Conservation (phyloP, 1,140 invertebrate species). For the Bombus consobrinus region DNA sequence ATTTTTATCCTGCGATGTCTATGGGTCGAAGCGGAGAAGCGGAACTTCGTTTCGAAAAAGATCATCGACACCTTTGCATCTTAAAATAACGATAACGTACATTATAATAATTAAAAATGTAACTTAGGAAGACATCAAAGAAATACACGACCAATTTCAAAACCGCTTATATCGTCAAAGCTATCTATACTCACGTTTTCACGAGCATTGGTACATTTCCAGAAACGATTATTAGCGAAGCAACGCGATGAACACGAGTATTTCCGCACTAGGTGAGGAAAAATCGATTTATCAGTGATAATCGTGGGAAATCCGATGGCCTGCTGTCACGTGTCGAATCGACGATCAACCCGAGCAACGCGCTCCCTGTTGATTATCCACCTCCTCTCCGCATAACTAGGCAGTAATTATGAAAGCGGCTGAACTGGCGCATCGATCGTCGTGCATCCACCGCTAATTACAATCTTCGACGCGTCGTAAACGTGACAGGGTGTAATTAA, state of each 20-base stretch:
- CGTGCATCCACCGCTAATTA: not conserved
- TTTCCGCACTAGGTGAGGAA: not conserved
- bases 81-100: not conserved
- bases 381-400: not conserved
- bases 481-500: not conserved
- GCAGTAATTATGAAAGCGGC: slow-evolving; percentile 1
- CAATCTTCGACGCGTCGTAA: slow-evolving; percentile 7
- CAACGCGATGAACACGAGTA: not conserved
- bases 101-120: no score
- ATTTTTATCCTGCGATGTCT: slow-evolving; percentile 49
- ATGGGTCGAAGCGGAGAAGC: not conserved
- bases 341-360: not conserved
- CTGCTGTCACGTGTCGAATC: not conserved
- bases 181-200: not conserved
- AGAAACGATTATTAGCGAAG: not conserved
- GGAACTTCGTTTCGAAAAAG: not conserved
- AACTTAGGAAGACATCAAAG: no score
- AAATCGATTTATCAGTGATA: not conserved
- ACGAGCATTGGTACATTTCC: no score
- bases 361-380: slow-evolving; percentile 5
- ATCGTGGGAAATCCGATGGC: not conserved
- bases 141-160: no score
- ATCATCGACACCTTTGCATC: slow-evolving; percentile 18
- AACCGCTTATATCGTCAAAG: not conserved
- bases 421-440: slow-evolving; percentile 14